Conservation (phyloP, 1,140 invertebrate species). For the Drosophila tropicalis region DNA sequence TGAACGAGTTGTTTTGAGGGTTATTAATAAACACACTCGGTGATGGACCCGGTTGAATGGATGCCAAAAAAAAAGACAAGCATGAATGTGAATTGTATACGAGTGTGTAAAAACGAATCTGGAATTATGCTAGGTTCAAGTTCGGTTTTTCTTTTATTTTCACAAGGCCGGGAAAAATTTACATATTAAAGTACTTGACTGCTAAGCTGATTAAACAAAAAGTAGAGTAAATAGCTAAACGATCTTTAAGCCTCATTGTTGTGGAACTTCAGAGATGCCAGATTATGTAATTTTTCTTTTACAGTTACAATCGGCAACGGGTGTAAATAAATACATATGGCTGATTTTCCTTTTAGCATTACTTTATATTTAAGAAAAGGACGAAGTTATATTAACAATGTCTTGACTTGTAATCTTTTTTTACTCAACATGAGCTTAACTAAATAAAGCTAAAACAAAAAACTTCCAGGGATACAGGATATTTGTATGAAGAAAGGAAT, state of each 20-base stretch:
- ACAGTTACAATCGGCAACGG: too few relatives aligned
- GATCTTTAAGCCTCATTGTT: too few relatives aligned
- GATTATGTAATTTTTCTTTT: too few relatives aligned
- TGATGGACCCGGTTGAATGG: constrained; percentile 26
- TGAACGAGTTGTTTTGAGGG: constrained; percentile 34
- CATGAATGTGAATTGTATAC: background rate
- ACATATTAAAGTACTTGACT: too few relatives aligned
- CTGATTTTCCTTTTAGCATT: too few relatives aligned
- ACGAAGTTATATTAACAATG: too few relatives aligned
- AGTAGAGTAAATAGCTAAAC: background rate
- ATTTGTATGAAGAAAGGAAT: background rate
- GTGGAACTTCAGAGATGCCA: too few relatives aligned
- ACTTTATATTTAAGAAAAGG: too few relatives aligned
- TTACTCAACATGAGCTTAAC: background rate
- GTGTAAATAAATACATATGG: too few relatives aligned
- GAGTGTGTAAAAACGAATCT: constrained; percentile 11
- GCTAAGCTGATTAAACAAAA: constrained; percentile 28
- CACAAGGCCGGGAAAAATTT: too few relatives aligned
- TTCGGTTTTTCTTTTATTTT: too few relatives aligned
- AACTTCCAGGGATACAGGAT: constrained; percentile 37
- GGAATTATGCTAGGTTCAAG: constrained; percentile 4
- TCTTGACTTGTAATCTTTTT: too few relatives aligned
- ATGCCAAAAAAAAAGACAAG: constrained; percentile 27
- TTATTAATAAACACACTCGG: constrained; percentile 49
- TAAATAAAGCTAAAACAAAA: background rate